Evolutionary conservation across 2,888 invertebrate genomes (phyloP), one percentile per base, ranked within the genome.

Genomic region (Carterocephalus palaemon): DNA sequence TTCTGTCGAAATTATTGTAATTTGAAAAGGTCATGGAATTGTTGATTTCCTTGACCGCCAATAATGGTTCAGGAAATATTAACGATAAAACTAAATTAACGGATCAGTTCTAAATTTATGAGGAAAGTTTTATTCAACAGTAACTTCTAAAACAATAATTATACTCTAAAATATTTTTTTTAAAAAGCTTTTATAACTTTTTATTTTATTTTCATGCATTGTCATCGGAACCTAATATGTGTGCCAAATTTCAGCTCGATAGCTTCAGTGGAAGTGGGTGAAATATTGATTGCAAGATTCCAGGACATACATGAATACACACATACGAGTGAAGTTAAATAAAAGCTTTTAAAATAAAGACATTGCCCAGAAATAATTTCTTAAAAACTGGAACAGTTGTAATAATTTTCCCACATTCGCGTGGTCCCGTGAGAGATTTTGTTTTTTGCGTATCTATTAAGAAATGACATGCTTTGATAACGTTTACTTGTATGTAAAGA

Each of bases 31-130:
- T 77, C 79, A 75, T 64, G 66, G 70, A 76, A 76, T 74, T 69
- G 80, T 76, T 64, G 82, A 74, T 78, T 70, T 79, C 81, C 83
- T 83, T 83, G 82, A 78, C 67, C 70, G 63, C 59, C 67, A 63
- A 63, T 63, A 67, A 57, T 55, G 53, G 67, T 71, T 62, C 71
- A 76, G 76, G 71, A 73, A 74, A 74, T 62, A 39, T 48, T 43
- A 47, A 54, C 46, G 57, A 64, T 52, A 49, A 51, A 55, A 54
- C 57, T 62, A 62, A 61, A 53, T 48, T 51, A 49, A 41, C 39
- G 46, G 56, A 60, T 53, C 49, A 51, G 56, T 54, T 57, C 15
- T 41, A 43, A 52, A 53, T 46, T 32, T 29, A 39, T 7, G 12
- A 9, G 19, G 17, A 15, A 15, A 26, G 5, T 24, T 2, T 34